Evolutionary conservation across 1,140 invertebrate genomes (phyloP).

Genomic region (Varroa destructor): DNA sequence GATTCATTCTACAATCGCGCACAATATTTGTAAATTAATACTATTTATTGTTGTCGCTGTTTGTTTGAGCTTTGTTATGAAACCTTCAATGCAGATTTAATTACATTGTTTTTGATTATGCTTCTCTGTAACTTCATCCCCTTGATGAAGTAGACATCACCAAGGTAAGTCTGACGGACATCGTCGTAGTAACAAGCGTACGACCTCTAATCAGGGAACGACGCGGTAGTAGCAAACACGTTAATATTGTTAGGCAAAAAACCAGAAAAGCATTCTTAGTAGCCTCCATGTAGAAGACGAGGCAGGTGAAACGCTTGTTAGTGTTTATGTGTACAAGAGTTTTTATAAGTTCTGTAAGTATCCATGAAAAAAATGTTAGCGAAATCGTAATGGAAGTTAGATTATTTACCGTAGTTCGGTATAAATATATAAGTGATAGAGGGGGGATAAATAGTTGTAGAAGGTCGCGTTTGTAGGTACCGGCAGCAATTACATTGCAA

Average conservation of each 20-base stretch:
- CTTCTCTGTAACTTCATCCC: conserved; percentile 54
- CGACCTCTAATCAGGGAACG: conserved; percentile 49
- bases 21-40: neutral
- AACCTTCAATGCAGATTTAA: neutral
- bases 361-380: conserved; percentile 30
- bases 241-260: conserved; percentile 47
- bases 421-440: too few relatives aligned
- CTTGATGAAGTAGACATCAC: conserved; percentile 52
- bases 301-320: conserved; percentile 30
- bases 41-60: neutral
- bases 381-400: conserved; percentile 3
- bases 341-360: conserved; percentile 27
- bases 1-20: neutral
- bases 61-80: neutral
- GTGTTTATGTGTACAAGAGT: conserved; percentile 28
- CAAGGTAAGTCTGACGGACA: conserved; percentile 45
- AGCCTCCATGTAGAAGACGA: conserved; percentile 53
- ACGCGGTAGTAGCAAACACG: conserved; percentile 54
- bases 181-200: conserved; percentile 51
- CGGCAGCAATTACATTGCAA: too few relatives aligned
- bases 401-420: too few relatives aligned
- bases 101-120: too few relatives aligned
- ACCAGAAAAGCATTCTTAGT: conserved; percentile 53
- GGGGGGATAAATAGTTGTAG: too few relatives aligned
- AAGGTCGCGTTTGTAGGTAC: too few relatives aligned